Percentiles rank a stretch among this genome's conserved stretches.
Conservation (phyloP, 2,113 vertebrate species). For the Barbus barbus region DNA sequence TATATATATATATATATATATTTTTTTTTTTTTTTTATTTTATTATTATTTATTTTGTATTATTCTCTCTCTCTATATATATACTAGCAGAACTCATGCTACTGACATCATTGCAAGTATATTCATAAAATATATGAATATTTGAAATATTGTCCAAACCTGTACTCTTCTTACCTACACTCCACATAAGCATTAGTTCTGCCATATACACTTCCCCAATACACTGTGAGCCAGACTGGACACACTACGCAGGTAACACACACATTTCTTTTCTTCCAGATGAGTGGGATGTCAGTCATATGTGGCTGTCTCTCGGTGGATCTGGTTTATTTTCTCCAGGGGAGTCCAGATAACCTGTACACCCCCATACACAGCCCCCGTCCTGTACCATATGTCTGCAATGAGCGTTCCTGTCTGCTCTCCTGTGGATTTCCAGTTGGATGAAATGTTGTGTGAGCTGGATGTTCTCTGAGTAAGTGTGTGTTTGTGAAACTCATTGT, state of each 20-base stretch:
- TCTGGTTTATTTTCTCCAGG: slow-evolving; percentile 17
- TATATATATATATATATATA: too few species aligned
- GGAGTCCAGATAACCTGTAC: slow-evolving; percentile 1
- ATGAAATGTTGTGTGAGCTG: slow-evolving; percentile 2
- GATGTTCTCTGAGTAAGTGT: neutral
- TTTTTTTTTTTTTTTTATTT: too few species aligned
- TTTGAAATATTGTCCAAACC: too few species aligned
- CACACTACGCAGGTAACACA: neutral
- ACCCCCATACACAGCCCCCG: neutral
- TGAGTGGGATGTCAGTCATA: slow-evolving; percentile 22
- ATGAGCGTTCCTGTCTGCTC: neutral
- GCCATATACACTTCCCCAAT: too few species aligned
- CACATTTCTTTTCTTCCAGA: slow-evolving; percentile 20
- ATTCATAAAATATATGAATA: too few species aligned
- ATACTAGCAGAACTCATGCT: too few species aligned
- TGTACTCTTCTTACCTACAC: too few species aligned
- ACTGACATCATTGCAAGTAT: too few species aligned
- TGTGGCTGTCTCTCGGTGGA: neutral
- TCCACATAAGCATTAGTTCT: too few species aligned
- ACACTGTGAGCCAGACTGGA: too few species aligned
- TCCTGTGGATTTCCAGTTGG: slow-evolving; percentile 4
- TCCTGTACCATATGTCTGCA: slow-evolving; percentile 10
- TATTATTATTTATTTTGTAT: too few species aligned
- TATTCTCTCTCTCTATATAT: too few species aligned
- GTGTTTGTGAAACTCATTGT: slow-evolving; percentile 1